Conservation (phyloP, 2,888 invertebrate species). For the Drosophila mimica region DNA sequence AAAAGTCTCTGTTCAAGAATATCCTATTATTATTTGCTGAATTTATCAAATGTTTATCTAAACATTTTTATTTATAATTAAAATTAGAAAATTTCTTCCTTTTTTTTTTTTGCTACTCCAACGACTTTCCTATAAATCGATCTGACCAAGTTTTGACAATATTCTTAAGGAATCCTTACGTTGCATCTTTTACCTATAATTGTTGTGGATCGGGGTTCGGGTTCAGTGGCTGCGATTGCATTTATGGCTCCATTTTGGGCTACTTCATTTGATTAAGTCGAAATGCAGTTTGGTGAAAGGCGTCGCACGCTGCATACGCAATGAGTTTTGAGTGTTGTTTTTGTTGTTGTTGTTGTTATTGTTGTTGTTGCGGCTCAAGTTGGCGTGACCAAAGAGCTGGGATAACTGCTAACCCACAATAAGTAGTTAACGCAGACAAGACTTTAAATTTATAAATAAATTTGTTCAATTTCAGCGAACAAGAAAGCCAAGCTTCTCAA, state of each 20-base stretch:
- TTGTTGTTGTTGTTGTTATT: conserved; percentile 22
- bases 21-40: neutral
- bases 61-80: too few relatives aligned
- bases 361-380: conserved; percentile 34
- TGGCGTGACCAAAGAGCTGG: conserved; percentile 69
- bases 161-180: neutral
- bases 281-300: conserved; percentile 65
- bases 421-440: conserved; percentile 48
- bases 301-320: conserved; percentile 67
- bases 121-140: neutral
- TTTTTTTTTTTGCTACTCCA: too few relatives aligned
- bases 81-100: too few relatives aligned
- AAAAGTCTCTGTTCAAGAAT: neutral
- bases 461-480: conserved; percentile 85
- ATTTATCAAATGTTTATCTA: too few relatives aligned
- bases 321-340: conserved; percentile 34
- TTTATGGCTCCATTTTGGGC: conserved; percentile 22
- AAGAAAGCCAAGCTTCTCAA: conserved; percentile 86
- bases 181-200: neutral
- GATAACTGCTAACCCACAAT: conserved; percentile 74
- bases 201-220: neutral
- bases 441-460: conserved; percentile 81
- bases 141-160: neutral
- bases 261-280: conserved; percentile 29
- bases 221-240: conserved; percentile 5